A percentile compares a stretch with the other conserved stretches of the same genome.
Conservation (phyloP, 2,888 invertebrate species). For the Acleris laterana region DNA sequence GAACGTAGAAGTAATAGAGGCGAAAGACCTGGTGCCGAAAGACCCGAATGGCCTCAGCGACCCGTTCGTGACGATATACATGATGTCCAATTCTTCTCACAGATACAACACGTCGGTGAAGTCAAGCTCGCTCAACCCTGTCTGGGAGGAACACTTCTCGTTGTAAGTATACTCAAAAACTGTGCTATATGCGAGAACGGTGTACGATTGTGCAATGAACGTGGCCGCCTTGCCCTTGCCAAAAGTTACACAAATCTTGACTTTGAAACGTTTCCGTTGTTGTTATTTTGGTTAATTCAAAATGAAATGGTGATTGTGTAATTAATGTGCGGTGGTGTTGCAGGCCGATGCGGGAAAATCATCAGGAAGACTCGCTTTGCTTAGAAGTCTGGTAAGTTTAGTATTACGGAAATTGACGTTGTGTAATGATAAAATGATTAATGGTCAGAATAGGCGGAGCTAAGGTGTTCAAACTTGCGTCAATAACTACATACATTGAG, state of each 20-base stretch:
- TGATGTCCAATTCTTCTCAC: constrained; percentile 90
- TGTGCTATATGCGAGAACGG: not conserved
- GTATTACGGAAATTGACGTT: too few species aligned
- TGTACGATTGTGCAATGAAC: constrained; percentile 24
- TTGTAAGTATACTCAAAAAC: constrained; percentile 86
- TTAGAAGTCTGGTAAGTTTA: constrained; percentile 92
- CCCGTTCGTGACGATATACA: constrained; percentile 97
- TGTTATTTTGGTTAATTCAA: constrained; percentile 8
- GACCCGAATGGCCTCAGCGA: constrained; percentile 97
- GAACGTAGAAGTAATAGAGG: constrained; percentile 94
- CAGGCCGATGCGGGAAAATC: constrained; percentile 89
- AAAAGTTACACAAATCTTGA: constrained; percentile 30
- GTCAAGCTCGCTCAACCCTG: constrained; percentile 93
- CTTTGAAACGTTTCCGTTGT: constrained; percentile 29
- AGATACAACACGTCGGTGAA: constrained; percentile 97
- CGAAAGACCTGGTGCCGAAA: constrained; percentile 92
- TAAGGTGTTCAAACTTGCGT: too few species aligned
- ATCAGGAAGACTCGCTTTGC: constrained; percentile 89
- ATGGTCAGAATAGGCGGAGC: too few species aligned
- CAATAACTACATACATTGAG: too few species aligned
- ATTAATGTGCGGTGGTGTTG: constrained; percentile 50
- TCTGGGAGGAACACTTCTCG: constrained; percentile 99
- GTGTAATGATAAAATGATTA: too few species aligned
- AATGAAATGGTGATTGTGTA: not conserved
- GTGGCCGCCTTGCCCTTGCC: constrained; percentile 32